Conservation (phyloP, 2,113 vertebrate species). For the Anguilla japonica region DNA sequence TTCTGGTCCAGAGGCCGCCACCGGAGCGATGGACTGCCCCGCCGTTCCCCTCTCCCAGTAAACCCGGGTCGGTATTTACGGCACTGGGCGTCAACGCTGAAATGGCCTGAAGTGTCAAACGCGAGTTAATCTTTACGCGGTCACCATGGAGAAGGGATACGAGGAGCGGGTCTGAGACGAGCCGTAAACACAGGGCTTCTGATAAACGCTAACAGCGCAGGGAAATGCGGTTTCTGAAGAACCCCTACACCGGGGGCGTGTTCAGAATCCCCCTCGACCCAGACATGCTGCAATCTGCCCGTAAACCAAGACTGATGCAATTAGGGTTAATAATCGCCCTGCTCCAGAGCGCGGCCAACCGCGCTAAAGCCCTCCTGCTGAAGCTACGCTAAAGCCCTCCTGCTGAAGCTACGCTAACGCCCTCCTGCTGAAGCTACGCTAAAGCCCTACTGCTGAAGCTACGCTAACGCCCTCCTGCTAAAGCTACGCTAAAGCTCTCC, state of each 20-base stretch:
- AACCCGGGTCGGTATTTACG: slow-evolving; percentile 26
- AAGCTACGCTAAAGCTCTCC: no score
- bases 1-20: neutral
- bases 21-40: neutral
- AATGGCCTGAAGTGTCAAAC: slow-evolving; percentile 6
- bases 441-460: no score
- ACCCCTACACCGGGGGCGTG: neutral
- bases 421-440: no score
- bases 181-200: slow-evolving; percentile 30
- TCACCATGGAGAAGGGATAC: slow-evolving; percentile 15
- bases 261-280: neutral
- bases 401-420: no score
- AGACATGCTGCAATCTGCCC: neutral
- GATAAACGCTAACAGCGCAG: slow-evolving; percentile 16
- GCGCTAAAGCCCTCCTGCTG: slow-evolving; percentile 10
- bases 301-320: neutral
- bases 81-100: neutral
- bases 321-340: neutral
- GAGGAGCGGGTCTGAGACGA: neutral
- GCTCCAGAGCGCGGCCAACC: neutral
- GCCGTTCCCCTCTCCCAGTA: slow-evolving; percentile 13
- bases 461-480: no score
- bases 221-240: neutral
- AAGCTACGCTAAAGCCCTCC: neutral
- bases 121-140: slow-evolving; percentile 23